Percentiles rank a stretch among this genome's conserved stretches.
phyloP scores from a whole-genome alignment of 2,888 invertebrate genomes.

The Mythimna pallens region DNA sequence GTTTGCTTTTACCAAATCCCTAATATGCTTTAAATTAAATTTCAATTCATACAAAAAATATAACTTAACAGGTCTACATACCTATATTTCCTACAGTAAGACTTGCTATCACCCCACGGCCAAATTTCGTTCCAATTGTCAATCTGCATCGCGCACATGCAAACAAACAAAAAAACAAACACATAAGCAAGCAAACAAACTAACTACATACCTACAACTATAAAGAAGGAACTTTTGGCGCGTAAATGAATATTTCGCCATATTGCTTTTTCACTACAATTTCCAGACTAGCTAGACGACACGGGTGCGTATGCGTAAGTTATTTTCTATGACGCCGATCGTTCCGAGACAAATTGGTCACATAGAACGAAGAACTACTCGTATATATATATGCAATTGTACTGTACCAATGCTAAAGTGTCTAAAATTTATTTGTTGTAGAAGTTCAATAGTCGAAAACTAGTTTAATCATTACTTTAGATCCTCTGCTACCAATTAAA shows the following conservation, averaged over 20 bases:
- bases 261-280: no score
- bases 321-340: no score
- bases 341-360: no score
- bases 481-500: no score
- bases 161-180: slow-evolving; percentile 81
- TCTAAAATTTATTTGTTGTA: no score
- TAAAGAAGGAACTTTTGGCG: background rate
- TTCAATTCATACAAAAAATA: background rate
- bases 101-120: slow-evolving; percentile 91
- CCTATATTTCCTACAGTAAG: slow-evolving; percentile 89
- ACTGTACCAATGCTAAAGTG: no score
- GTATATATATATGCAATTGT: no score
- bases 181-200: slow-evolving; percentile 64
- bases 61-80: slow-evolving; percentile 74
- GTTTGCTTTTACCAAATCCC: background rate
- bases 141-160: slow-evolving; percentile 91
- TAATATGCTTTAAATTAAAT: background rate
- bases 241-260: background rate
- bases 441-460: no score
- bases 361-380: no score
- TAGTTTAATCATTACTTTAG: no score
- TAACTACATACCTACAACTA: slow-evolving; percentile 5
- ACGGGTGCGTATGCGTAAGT: no score
- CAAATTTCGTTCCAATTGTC: slow-evolving; percentile 91
- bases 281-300: no score